phyloP scores from a whole-genome alignment of 2,797 vertebrate species.

The Enteromius thamalakanensis region DNA sequence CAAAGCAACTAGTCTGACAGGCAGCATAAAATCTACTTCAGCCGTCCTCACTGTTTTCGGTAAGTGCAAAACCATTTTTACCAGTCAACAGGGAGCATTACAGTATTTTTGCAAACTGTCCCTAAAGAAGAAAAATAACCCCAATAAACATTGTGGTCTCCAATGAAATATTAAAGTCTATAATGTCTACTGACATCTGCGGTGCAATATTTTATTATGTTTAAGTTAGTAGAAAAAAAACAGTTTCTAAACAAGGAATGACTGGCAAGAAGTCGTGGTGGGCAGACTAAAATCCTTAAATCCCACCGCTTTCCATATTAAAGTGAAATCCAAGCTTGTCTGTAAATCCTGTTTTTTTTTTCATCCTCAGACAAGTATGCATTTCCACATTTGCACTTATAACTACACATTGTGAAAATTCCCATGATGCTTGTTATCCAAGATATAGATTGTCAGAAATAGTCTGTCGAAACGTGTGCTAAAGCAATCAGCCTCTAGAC shows the following conservation, averaged over 20 bases:
- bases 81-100: slow-evolving; percentile 11
- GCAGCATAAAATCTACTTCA: slow-evolving; percentile 83
- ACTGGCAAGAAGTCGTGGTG: slow-evolving; percentile 58
- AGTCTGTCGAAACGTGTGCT: slow-evolving; percentile 62
- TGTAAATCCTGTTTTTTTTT: slow-evolving; percentile 65
- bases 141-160: slow-evolving; percentile 15
- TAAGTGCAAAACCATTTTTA: slow-evolving; percentile 69
- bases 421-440: slow-evolving; percentile 69
- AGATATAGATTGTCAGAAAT: slow-evolving; percentile 61
- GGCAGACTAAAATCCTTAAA: slow-evolving; percentile 60
- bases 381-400: slow-evolving; percentile 62
- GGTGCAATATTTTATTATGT: slow-evolving; percentile 65
- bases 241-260: slow-evolving; percentile 58
- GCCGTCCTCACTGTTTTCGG: slow-evolving; percentile 85
- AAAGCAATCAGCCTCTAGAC: slow-evolving; percentile 64
- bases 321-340: slow-evolving; percentile 65
- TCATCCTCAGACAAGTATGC: slow-evolving; percentile 63
- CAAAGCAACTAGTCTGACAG: slow-evolving; percentile 86
- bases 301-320: slow-evolving; percentile 49
- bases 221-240: slow-evolving; percentile 68
- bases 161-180: slow-evolving; percentile 10
- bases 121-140: slow-evolving; percentile 50
- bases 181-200: slow-evolving; percentile 18
- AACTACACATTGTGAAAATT: slow-evolving; percentile 57
- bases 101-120: slow-evolving; percentile 23